Percentiles rank a stretch among this genome's conserved stretches.
Conservation (phyloP, 23 tunicate species). For the Ascidia mentula region DNA sequence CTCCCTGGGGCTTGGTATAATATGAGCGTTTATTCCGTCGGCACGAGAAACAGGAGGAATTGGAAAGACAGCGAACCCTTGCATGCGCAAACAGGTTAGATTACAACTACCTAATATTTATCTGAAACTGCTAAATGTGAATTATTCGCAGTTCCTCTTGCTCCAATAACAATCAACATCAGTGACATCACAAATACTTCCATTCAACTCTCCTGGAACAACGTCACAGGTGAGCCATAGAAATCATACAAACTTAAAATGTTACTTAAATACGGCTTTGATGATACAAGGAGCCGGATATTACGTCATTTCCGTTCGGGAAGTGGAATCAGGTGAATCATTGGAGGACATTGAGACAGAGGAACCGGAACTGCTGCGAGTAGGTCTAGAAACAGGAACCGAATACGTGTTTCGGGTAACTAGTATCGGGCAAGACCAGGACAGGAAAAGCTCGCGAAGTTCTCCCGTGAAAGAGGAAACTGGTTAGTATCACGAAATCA, state of each 20-base stretch:
- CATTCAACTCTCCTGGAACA: constrained; percentile 42
- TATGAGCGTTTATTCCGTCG: constrained; percentile 50
- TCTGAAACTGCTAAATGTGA: no score
- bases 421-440: constrained; percentile 45
- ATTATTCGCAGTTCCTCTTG: constrained; percentile 60
- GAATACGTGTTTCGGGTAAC: constrained; percentile 41
- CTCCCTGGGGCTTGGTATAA: constrained; percentile 68
- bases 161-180: constrained; percentile 46
- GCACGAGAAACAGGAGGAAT: constrained; percentile 32
- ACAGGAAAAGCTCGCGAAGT: constrained; percentile 25
- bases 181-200: constrained; percentile 16
- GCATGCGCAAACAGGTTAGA: constrained; percentile 59
- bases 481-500: constrained; percentile 33
- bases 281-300: constrained; percentile 33
- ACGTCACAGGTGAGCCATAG: constrained; percentile 38
- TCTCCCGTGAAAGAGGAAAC: constrained; percentile 44
- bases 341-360: constrained; percentile 11
- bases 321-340: neutral
- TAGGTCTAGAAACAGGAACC: constrained; percentile 44
- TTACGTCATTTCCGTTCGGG: constrained; percentile 13
- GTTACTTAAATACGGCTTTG: neutral
- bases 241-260: neutral
- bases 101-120: neutral
- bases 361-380: constrained; percentile 1
- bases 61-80: constrained; percentile 27